Evolutionary conservation across 2,113 vertebrate species (phyloP).

Genomic region (Opisthocomus hoazin): DNA sequence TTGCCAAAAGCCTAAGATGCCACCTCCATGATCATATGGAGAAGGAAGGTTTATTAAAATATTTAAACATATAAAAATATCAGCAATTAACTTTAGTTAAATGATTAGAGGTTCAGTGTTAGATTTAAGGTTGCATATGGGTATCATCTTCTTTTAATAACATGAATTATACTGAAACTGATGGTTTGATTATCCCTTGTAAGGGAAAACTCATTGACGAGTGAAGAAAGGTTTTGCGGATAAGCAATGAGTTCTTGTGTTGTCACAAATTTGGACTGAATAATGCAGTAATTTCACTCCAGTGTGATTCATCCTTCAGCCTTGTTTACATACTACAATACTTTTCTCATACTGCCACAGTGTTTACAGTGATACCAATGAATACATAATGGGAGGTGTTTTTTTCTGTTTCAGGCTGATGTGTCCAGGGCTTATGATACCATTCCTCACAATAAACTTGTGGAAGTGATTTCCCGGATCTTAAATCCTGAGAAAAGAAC

Average conservation of each 20-base stretch:
- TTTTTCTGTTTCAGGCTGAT: constrained; percentile 75
- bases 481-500: constrained; percentile 69
- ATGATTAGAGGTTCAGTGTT: background rate
- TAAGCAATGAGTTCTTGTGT: background rate
- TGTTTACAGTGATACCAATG: background rate
- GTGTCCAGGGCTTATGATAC: constrained; percentile 86
- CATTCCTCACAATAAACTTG: constrained; percentile 85
- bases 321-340: background rate
- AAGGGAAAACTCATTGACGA: accelerated
- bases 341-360: background rate
- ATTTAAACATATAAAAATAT: background rate
- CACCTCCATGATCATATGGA: background rate
- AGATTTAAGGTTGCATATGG: background rate
- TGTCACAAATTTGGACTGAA: background rate
- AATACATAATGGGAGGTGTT: background rate
- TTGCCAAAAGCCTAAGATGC: background rate
- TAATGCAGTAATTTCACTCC: background rate
- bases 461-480: constrained; percentile 75
- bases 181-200: background rate
- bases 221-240: background rate
- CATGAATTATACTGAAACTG: background rate
- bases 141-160: background rate
- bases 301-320: background rate
- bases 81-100: background rate
- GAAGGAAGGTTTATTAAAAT: background rate